A percentile compares a stretch with the other conserved stretches of the same genome.
Evolutionary conservation across 2,797 vertebrate genomes (phyloP).

Genomic region (Brachyalestes nurse): DNA sequence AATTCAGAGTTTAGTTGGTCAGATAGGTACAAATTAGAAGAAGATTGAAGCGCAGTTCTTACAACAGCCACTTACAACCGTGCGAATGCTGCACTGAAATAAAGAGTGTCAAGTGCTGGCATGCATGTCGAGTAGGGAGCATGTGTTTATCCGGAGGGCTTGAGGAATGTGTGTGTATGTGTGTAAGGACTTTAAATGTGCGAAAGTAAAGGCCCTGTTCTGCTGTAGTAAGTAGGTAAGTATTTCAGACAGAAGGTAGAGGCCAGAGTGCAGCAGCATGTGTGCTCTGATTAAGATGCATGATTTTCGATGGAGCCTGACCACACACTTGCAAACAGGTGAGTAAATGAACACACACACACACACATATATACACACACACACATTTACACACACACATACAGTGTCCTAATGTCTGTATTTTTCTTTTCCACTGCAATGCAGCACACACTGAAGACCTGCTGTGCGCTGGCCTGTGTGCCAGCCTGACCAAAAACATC

Average conservation of each 20-base stretch:
- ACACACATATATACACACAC: conserved; percentile 19
- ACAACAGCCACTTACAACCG: not conserved
- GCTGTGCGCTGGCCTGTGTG: conserved; percentile 53
- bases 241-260: conserved; percentile 52
- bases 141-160: conserved; percentile 20
- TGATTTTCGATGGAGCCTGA: conserved; percentile 9
- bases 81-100: not conserved
- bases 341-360: conserved; percentile 13
- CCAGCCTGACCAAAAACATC: conserved; percentile 57
- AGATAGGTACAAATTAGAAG: conserved; percentile 54
- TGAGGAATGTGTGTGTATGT: conserved; percentile 6
- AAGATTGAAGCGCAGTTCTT: conserved; percentile 9
- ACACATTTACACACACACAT: conserved; percentile 32
- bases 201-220: conserved; percentile 37
- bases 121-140: conserved; percentile 14
- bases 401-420: conserved; percentile 50
- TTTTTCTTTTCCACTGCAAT: conserved; percentile 62
- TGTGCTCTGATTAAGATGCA: conserved; percentile 58
- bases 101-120: conserved; percentile 12
- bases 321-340: conserved; percentile 21
- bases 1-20: conserved; percentile 50
- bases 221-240: conserved; percentile 42
- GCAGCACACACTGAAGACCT: conserved; percentile 60
- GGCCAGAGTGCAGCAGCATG: conserved; percentile 34
- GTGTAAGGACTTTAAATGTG: conserved; percentile 28